Evolutionary conservation across 2,797 vertebrate genomes (phyloP).

Genomic region (Geotrypetes seraphini): DNA sequence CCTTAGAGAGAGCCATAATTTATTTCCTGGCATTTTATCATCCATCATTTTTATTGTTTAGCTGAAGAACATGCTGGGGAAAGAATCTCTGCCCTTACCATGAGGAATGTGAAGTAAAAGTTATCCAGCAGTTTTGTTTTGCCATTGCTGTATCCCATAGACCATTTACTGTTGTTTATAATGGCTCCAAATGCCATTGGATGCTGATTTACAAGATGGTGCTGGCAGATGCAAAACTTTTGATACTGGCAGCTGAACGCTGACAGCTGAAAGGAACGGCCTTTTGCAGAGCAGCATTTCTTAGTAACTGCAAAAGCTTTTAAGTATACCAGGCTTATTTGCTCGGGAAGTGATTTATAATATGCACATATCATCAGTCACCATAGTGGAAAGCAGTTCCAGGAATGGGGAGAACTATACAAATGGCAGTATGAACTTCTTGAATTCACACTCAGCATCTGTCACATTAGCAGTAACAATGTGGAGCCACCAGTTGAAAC

Average conservation of each 20-base stretch:
- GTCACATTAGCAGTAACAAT: no score
- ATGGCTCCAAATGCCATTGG: neutral
- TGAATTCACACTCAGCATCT: neutral
- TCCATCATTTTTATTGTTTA: no score
- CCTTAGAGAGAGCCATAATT: no score
- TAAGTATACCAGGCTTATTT: neutral
- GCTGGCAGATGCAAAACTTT: conserved; percentile 12
- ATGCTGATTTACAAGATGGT: conserved; percentile 11
- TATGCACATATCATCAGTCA: neutral
- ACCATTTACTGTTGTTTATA: conserved; percentile 2
- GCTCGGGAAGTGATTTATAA: neutral
- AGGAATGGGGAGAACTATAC: neutral
- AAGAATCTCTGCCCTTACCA: neutral
- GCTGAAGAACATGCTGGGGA: no score
- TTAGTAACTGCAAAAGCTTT: conserved; percentile 7
- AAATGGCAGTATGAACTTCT: neutral
- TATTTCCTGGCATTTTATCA: no score
- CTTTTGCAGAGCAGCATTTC: conserved; percentile 4
- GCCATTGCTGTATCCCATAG: conserved; percentile 1
- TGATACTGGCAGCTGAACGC: conserved; percentile 27
- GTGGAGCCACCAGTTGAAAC: no score
- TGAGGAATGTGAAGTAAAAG: neutral
- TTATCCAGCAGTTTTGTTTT: neutral
- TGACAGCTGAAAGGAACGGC: conserved; percentile 19
- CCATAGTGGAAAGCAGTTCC: neutral